Evolutionary conservation across 2,113 vertebrate genomes (phyloP).

Genomic region (Heterocephalus glaber): DNA sequence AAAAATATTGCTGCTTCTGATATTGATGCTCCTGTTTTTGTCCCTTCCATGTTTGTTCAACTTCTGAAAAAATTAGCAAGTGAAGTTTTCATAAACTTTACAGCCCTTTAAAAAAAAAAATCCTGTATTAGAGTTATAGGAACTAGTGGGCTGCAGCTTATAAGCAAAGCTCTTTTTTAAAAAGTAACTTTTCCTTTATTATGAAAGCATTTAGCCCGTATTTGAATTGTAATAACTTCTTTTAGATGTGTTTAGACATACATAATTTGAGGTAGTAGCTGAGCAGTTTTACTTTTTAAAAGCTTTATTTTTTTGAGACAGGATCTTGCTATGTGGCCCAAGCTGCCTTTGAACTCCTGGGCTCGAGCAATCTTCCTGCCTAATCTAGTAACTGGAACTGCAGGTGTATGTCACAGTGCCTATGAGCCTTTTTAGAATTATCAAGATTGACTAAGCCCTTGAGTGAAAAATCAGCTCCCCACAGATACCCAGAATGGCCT

Average conservation of each 20-base stretch:
- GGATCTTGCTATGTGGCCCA: not conserved
- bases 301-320: not conserved
- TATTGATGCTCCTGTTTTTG: constrained; percentile 48
- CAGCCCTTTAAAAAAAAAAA: not conserved
- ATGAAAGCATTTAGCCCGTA: constrained; percentile 27
- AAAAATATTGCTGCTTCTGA: constrained; percentile 53
- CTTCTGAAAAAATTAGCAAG: constrained; percentile 34
- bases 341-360: not conserved
- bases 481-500: not conserved
- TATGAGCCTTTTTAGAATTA: constrained; percentile 55
- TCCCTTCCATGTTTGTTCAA: constrained; percentile 39
- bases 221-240: constrained; percentile 48
- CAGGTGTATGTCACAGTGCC: not conserved
- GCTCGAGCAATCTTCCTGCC: not conserved
- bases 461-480: constrained; percentile 27
- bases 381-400: not conserved
- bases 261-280: constrained; percentile 5
- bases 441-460: constrained; percentile 48
- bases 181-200: constrained; percentile 50
- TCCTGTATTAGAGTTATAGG: not conserved
- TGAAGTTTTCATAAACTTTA: not conserved
- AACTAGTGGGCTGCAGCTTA: constrained; percentile 1
- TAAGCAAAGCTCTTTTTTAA: constrained; percentile 7
- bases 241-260: constrained; percentile 25
- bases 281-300: constrained; percentile 10